Conservation (phyloP, 2,888 invertebrate genomes). For the Galerucella pusilla region DNA sequence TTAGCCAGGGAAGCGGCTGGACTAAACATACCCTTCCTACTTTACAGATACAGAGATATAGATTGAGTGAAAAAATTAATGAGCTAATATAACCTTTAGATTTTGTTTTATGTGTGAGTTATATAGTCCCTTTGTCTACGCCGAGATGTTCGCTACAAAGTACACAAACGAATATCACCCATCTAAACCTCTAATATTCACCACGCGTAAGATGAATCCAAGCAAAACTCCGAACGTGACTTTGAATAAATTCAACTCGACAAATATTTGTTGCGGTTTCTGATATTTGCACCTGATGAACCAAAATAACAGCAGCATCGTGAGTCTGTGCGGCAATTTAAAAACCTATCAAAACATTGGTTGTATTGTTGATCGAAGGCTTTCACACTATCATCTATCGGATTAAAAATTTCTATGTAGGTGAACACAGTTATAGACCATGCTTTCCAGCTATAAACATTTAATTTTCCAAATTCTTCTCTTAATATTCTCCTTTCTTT, state of each 20-base stretch:
- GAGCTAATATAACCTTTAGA: background rate
- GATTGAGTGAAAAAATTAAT: background rate
- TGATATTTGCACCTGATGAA: slow-evolving; percentile 62
- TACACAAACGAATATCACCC: slow-evolving; percentile 43
- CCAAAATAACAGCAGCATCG: slow-evolving; percentile 36
- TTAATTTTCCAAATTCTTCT: too few species aligned
- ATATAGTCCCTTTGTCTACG: background rate
- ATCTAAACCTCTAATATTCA: slow-evolving; percentile 56
- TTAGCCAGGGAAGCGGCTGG: too few species aligned
- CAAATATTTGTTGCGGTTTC: slow-evolving; percentile 65
- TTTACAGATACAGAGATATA: background rate
- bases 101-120: background rate
- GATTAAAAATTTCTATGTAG: too few species aligned
- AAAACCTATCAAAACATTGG: too few species aligned
- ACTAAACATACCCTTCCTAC: too few species aligned
- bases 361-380: too few species aligned
- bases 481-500: too few species aligned
- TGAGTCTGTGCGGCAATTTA: background rate
- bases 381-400: too few species aligned
- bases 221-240: slow-evolving; percentile 64
- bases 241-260: slow-evolving; percentile 63
- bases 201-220: slow-evolving; percentile 63
- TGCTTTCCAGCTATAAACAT: too few species aligned
- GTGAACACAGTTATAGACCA: too few species aligned
- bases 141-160: slow-evolving; percentile 42